Conservation (phyloP, 2,797 vertebrate genomes). For the Gobionotothen gibberifrons region DNA sequence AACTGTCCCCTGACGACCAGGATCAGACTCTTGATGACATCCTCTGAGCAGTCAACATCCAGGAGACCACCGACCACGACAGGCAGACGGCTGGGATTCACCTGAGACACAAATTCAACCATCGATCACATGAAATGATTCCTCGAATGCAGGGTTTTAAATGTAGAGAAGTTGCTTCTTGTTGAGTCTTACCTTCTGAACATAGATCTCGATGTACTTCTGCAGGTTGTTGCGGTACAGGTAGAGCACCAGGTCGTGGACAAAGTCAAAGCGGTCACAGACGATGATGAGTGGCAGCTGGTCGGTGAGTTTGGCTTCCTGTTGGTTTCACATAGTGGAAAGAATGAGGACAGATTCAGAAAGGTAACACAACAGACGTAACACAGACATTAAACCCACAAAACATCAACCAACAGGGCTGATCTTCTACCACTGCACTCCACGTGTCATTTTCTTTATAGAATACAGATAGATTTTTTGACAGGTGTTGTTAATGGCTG, state of each 20-base stretch:
- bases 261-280: conserved; percentile 98
- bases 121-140: background rate
- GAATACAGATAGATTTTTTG: background rate
- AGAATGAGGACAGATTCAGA: conserved; percentile 22
- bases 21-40: conserved; percentile 98
- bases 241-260: conserved; percentile 98
- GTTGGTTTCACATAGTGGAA: conserved; percentile 61
- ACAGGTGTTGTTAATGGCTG: conserved; percentile 7
- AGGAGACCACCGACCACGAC: conserved; percentile 96
- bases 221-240: conserved; percentile 98
- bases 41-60: conserved; percentile 98
- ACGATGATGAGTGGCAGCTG: conserved; percentile 98
- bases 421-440: background rate
- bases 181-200: conserved; percentile 91
- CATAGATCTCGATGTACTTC: conserved; percentile 99
- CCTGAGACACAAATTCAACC: conserved; percentile 76
- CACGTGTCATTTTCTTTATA: background rate
- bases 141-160: background rate
- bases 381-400: background rate
- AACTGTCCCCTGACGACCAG: conserved; percentile 97
- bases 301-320: conserved; percentile 99
- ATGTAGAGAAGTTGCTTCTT: background rate
- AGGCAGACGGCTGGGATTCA: conserved; percentile 97
- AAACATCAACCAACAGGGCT: conserved; percentile 17
- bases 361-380: background rate